phyloP scores from a whole-genome alignment of 2,113 vertebrate species.

The Pteruthius melanotis region DNA sequence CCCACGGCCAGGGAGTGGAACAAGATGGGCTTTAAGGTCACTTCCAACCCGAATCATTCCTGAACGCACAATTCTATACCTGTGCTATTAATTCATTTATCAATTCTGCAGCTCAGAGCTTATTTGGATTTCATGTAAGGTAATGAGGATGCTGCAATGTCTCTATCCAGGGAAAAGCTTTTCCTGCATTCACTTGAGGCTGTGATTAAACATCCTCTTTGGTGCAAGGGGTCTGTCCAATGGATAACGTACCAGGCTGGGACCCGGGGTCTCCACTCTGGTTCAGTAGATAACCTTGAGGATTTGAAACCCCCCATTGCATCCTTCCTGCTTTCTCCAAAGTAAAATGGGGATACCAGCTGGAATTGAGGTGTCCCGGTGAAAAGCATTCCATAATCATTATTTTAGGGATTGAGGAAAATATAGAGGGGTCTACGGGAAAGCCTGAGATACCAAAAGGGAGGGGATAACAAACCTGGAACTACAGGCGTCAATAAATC shows the following conservation, averaged over 20 bases:
- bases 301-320: fast-evolving
- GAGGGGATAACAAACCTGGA: not conserved
- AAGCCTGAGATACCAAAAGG: not conserved
- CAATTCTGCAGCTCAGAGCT: not conserved
- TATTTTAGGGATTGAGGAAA: not conserved
- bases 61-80: not conserved
- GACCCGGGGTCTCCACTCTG: not conserved
- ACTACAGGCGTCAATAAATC: not conserved
- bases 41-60: not conserved
- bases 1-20: not conserved
- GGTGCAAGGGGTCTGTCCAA: not conserved
- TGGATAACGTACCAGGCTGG: fast-evolving
- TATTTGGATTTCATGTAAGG: not conserved
- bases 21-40: not conserved
- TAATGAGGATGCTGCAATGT: not conserved
- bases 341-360: not conserved
- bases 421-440: not conserved
- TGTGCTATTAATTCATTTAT: not conserved
- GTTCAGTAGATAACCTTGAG: not conserved
- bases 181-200: not conserved
- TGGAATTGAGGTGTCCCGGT: not conserved
- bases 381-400: not conserved
- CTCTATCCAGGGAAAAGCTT: not conserved
- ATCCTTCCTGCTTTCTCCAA: not conserved
- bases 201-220: not conserved